Percentiles rank a stretch among this genome's conserved stretches.
phyloP scores from a whole-genome alignment of 2,113 vertebrate species.

The Colius striatus region DNA sequence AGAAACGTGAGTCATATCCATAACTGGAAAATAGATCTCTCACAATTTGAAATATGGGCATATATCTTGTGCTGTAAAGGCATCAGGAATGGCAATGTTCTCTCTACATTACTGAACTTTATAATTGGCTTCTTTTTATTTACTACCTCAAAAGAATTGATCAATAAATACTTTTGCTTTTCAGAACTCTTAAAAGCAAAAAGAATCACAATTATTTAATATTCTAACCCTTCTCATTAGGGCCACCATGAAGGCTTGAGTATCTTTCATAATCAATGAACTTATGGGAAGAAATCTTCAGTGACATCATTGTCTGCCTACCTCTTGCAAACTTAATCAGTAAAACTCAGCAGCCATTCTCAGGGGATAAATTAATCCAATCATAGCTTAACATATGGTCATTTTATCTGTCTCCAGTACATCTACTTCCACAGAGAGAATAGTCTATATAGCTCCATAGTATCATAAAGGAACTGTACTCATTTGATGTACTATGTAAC shows the following conservation, averaged over 20 bases:
- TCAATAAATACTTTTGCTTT: background rate
- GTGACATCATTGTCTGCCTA: background rate
- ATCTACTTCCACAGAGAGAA: background rate
- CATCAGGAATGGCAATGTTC: background rate
- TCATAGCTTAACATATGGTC: background rate
- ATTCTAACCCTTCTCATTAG: background rate
- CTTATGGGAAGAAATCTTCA: background rate
- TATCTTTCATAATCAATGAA: constrained; percentile 2
- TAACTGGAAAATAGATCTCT: background rate
- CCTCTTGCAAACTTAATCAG: background rate
- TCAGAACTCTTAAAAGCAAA: background rate
- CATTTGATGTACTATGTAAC: background rate
- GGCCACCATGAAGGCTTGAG: background rate
- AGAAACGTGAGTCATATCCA: background rate
- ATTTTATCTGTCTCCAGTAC: background rate
- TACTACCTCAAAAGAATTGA: background rate
- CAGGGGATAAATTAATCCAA: background rate
- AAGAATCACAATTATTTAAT: background rate
- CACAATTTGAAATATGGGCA: background rate
- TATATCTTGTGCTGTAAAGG: background rate
- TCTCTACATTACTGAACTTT: background rate
- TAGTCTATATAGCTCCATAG: background rate
- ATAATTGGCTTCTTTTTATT: background rate
- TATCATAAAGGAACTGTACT: background rate
- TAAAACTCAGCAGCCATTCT: background rate